phyloP scores from a whole-genome alignment of 2,797 vertebrate species.

The Chrosomus eos region DNA sequence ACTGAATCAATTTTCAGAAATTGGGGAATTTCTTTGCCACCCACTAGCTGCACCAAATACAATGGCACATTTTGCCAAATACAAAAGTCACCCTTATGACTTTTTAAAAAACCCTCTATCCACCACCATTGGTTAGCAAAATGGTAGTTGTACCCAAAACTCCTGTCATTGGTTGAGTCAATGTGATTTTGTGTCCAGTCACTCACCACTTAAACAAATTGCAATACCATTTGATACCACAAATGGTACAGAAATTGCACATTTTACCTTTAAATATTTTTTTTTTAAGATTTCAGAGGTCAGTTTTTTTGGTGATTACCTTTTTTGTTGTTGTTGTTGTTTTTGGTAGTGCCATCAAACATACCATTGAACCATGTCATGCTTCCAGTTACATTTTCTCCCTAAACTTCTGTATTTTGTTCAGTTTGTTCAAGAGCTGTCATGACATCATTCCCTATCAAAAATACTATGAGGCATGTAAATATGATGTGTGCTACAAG shows the following conservation, averaged over 20 bases:
- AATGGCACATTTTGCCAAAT: too few relatives aligned
- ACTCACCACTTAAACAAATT: neutral
- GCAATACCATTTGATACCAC: neutral
- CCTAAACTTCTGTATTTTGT: conserved; percentile 25
- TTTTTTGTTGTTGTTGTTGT: too few relatives aligned
- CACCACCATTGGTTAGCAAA: neutral
- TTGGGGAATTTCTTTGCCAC: neutral
- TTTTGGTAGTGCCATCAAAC: neutral
- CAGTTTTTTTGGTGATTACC: too few relatives aligned
- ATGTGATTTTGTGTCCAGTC: neutral
- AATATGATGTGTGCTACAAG: conserved; percentile 70
- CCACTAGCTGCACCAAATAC: neutral
- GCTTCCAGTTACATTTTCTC: neutral
- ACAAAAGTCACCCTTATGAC: too few relatives aligned
- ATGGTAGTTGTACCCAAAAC: neutral
- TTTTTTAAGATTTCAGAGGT: neutral
- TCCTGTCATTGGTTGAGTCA: neutral
- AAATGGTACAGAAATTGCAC: neutral
- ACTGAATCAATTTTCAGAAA: neutral
- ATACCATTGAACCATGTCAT: neutral
- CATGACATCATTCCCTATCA: conserved; percentile 64
- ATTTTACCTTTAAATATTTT: too few relatives aligned
- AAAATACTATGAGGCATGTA: conserved; percentile 73
- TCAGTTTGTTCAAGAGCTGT: conserved; percentile 80
- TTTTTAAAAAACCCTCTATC: neutral